These are phyloP conservation scores for Loriculus beryllinus DNA, from an alignment of 2,797 vertebrate species.

Conservation along the genomic window DNA sequence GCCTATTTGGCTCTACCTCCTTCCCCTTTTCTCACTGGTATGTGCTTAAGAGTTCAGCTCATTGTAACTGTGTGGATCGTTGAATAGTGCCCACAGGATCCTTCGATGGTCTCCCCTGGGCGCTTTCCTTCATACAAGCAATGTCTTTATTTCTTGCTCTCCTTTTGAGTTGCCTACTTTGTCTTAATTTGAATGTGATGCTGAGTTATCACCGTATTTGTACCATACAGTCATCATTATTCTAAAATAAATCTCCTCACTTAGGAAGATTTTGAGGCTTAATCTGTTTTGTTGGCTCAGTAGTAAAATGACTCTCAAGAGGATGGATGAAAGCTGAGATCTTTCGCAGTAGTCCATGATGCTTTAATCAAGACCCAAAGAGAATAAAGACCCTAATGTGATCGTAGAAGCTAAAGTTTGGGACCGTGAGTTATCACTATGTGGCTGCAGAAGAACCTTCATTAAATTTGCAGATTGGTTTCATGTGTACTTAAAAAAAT, in stretches of 20 bases:
- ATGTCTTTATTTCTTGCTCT: background rate
- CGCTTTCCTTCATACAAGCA: background rate
- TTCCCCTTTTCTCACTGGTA: background rate
- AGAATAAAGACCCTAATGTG: background rate
- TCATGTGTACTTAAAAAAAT: background rate
- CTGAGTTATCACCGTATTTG: conserved; percentile 6
- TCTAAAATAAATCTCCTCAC: background rate
- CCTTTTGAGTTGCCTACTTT: background rate
- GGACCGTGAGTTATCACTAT: background rate
- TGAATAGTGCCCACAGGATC: background rate
- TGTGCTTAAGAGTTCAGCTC: background rate
- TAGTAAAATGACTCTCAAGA: conserved; percentile 4
- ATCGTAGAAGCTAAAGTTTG: background rate
- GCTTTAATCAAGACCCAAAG: background rate
- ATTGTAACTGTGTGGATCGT: background rate
- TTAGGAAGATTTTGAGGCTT: background rate
- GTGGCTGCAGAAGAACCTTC: background rate
- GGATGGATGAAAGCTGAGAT: background rate
- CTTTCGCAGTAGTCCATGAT: background rate
- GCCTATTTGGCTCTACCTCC: background rate
- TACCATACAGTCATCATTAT: background rate
- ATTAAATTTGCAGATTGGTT: background rate
- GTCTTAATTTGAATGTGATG: conserved; percentile 1
- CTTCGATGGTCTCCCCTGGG: background rate
- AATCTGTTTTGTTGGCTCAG: conserved; percentile 9